Evolutionary conservation across 1,140 invertebrate genomes (phyloP).

Genomic region (Heliconius congener): DNA sequence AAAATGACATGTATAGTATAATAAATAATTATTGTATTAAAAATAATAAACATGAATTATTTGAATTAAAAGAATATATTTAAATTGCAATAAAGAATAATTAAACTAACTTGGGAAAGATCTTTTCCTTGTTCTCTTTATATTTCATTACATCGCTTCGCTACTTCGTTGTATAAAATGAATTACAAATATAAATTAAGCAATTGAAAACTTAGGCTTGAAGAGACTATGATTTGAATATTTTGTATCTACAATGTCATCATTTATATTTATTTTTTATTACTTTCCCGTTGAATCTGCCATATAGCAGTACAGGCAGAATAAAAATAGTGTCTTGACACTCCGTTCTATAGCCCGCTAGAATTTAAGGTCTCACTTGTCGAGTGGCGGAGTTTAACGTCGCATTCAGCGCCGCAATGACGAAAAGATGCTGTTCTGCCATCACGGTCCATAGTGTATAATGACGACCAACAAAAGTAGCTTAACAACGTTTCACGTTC

Average conservation of each 20-base stretch:
- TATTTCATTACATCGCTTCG: constrained; percentile 6
- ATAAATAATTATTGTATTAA: not conserved
- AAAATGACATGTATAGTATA: not conserved
- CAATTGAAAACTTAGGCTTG: constrained; percentile 8
- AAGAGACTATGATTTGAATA: constrained; percentile 5
- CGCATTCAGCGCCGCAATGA: not conserved
- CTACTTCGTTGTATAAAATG: constrained; percentile 11
- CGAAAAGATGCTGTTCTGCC: too few species aligned
- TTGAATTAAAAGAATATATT: not conserved
- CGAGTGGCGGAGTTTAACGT: not conserved
- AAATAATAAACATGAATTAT: not conserved
- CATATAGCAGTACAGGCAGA: not conserved
- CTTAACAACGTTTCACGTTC: not conserved
- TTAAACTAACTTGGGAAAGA: not conserved
- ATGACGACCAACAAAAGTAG: not conserved
- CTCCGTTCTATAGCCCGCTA: not conserved
- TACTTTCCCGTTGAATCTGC: too few species aligned
- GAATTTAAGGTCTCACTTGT: not conserved
- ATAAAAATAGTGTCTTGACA: not conserved
- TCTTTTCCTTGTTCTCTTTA: constrained; percentile 11
- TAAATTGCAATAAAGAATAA: constrained; percentile 6
- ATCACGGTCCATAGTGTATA: not conserved
- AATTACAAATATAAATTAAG: constrained; percentile 15
- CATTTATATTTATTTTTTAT: not conserved
- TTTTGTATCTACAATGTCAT: not conserved